These are phyloP conservation scores for Nymphalis urticae DNA, from an alignment of 2,888 invertebrate species.

Conservation along the genomic window DNA sequence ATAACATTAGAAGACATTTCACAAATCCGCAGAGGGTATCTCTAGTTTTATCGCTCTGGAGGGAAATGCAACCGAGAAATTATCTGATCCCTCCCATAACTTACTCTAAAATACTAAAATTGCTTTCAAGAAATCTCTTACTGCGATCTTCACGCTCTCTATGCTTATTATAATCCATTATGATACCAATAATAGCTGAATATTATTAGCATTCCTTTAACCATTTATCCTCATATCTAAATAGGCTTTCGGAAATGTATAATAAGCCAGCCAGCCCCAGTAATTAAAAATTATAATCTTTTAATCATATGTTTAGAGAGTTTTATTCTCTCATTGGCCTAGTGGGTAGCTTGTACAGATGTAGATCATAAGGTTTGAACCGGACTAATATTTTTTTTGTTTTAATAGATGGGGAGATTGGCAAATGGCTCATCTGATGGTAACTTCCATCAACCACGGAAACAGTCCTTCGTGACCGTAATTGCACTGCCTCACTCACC, in stretches of 20 bases:
- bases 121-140: conserved; percentile 75
- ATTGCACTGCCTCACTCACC: no score
- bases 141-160: conserved; percentile 77
- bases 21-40: conserved; percentile 58
- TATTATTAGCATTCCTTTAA: conserved; percentile 62
- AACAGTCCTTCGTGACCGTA: no score
- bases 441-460: no score
- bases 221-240: conserved; percentile 45
- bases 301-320: background rate
- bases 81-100: conserved; percentile 78
- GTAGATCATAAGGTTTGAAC: no score
- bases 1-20: conserved; percentile 39
- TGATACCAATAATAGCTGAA: conserved; percentile 73
- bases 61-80: conserved; percentile 68
- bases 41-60: conserved; percentile 63
- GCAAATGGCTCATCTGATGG: no score
- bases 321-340: background rate
- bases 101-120: conserved; percentile 77
- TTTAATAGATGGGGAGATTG: no score
- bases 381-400: no score
- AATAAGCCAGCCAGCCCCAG: conserved; percentile 16
- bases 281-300: conserved; percentile 35
- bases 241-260: conserved; percentile 42
- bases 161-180: conserved; percentile 78
- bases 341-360: background rate